Evolutionary conservation across 1,140 invertebrate species (phyloP).

Genomic region (Ooceraea biroi): DNA sequence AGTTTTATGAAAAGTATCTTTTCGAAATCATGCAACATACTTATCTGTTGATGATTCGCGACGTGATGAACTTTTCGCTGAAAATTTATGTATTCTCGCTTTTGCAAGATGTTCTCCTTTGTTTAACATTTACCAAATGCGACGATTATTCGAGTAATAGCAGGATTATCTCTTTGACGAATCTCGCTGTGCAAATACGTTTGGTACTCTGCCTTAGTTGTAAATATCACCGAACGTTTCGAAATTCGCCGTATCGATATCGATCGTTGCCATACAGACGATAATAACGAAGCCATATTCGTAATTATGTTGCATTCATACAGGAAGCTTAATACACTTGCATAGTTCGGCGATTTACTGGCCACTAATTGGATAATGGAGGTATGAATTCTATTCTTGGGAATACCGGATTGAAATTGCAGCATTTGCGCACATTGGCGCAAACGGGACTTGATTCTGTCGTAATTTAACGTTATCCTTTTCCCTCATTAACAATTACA

Average conservation of each 20-base stretch:
- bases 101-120: too few species aligned
- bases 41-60: too few species aligned
- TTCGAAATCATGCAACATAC: not conserved
- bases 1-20: conserved; percentile 6
- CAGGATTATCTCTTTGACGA: too few species aligned
- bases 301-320: conserved; percentile 53
- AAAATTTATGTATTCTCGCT: too few species aligned
- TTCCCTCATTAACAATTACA: not conserved
- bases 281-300: conserved; percentile 50
- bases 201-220: not conserved
- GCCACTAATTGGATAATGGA: conserved; percentile 53
- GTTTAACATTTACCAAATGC: too few species aligned
- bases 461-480: not conserved
- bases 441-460: not conserved
- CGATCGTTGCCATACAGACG: not conserved
- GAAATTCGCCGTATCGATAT: conserved; percentile 26
- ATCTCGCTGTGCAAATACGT: not conserved
- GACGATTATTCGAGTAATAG: too few species aligned
- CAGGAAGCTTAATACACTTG: conserved; percentile 33
- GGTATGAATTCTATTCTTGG: conserved; percentile 25
- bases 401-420: conserved; percentile 10
- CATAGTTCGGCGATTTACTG: conserved; percentile 33
- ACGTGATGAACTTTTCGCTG: not conserved
- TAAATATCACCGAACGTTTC: not conserved
- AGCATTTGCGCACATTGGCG: not conserved